Evolutionary conservation across 2,797 vertebrate species (phyloP), one percentile per base, ranked within the genome.

Genomic region (Sebastes wilsoni): DNA sequence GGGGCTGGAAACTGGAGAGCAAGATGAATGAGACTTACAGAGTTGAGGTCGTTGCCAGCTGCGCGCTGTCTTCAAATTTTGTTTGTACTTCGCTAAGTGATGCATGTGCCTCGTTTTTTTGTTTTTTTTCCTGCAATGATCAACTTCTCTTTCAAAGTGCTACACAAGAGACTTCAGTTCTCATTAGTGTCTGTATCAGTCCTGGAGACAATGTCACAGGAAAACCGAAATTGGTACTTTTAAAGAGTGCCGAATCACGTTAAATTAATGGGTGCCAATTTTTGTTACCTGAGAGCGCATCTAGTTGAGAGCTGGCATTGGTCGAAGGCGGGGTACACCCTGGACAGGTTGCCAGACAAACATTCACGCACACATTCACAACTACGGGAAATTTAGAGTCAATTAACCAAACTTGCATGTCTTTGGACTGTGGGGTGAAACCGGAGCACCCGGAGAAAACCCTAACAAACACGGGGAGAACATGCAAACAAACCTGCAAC

Each of bases 81-180:
- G 79, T 80, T 82, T 91, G 66, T 66, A 16, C 38, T 79, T 25
- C 2, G 16, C 56, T 64, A 46, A 81, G 52, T 66, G 77, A 84
- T 64, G 72, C 61, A 42, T 42, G 75, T 6, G 54, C 42, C 20
- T 46, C 2, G 0, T 22, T 60, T 54, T 46, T 4, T 49, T 3
- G 2, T 13, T 20, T 30, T 27, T 16, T 13, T 72, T 38, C 4
- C n/a, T 16, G 30, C 52, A 16, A 16, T 22, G 25, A 77, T 55
- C 7, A 13, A 60, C 76, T 70, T 82, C 28, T 81, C 72, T 65
- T 55, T 85, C 32, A 81, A 72, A 66, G 58, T 32, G 18, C 52
- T n/a, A 34, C 62, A 46, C 25, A 67, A 46, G 73, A 58, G 49
- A n/a, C 55, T 67, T 61, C 66, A 30, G 52, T 13, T 36, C 61